phyloP scores from a whole-genome alignment of 2,797 vertebrate species.

The Phoebastria nigripes region DNA sequence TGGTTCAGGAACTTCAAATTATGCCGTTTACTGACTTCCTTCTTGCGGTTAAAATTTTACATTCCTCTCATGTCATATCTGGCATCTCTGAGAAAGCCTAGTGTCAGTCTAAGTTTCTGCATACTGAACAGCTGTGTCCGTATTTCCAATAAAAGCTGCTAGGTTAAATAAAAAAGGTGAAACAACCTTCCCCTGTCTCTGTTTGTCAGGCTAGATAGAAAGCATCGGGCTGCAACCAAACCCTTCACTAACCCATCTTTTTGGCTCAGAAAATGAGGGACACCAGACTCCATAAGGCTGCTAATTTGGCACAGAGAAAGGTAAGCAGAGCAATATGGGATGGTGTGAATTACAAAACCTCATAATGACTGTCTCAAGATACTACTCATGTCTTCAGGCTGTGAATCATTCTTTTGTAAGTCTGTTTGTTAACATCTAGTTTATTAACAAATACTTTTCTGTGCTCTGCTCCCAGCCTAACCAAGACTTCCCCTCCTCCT shows the following conservation, averaged over 20 bases:
- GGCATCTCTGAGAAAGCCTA: background rate
- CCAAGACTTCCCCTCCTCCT: background rate
- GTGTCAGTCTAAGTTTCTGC: background rate
- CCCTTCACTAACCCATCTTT: background rate
- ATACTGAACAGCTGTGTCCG: background rate
- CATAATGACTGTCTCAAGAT: background rate
- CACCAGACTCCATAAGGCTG: background rate
- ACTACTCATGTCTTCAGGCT: background rate
- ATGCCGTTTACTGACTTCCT: fast-evolving
- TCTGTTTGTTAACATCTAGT: background rate
- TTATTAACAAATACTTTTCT: background rate
- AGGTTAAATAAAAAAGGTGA: background rate
- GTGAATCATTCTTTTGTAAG: background rate
- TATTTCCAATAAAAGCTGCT: background rate
- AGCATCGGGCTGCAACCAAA: background rate
- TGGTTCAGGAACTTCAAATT: background rate
- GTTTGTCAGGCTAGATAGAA: background rate
- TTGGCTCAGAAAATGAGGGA: background rate
- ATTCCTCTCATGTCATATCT: background rate
- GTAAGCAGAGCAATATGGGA: background rate
- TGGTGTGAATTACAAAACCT: background rate
- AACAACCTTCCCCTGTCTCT: background rate
- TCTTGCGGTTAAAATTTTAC: background rate
- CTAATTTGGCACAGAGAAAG: background rate
- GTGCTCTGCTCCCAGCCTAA: background rate